A percentile compares a stretch with the other conserved stretches of the same genome.
These are phyloP conservation scores for Marmota monax DNA, from an alignment of 2,113 vertebrate genomes.

Conservation along the genomic window DNA sequence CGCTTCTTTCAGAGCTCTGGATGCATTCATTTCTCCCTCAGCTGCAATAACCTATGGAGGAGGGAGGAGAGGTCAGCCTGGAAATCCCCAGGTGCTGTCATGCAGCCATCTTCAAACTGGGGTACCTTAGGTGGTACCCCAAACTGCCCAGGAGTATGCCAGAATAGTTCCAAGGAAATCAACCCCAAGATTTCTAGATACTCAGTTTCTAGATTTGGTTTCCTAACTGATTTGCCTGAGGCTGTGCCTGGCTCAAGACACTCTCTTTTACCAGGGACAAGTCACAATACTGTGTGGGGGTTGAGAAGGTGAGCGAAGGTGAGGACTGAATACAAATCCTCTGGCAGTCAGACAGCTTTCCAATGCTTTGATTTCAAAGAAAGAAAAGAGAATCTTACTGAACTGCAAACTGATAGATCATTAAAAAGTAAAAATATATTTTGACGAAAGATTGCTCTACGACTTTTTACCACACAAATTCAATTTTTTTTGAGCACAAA, in stretches of 20 bases:
- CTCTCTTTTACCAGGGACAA: neutral
- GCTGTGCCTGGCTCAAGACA: neutral
- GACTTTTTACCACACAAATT: neutral
- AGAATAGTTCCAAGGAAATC: neutral
- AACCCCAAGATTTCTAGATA: neutral
- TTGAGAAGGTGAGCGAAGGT: neutral
- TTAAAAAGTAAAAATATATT: conserved; percentile 3
- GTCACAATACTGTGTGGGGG: neutral
- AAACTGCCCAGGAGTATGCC: neutral
- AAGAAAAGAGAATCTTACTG: neutral
- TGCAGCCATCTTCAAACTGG: neutral
- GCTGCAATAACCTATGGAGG: conserved; percentile 93
- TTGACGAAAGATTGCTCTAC: neutral
- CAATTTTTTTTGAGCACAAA: too few species aligned
- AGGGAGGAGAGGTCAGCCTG: neutral
- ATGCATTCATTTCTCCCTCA: conserved; percentile 95
- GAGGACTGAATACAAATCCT: neutral
- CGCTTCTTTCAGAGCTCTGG: conserved; percentile 94
- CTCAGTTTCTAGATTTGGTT: neutral
- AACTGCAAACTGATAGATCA: neutral
- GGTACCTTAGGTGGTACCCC: fast-evolving
- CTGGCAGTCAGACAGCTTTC: neutral
- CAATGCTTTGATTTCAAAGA: conserved; percentile 57
- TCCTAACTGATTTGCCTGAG: neutral
- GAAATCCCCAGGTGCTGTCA: fast-evolving